Base-by-base conservation (phyloP, 2,113 vertebrate genomes). In the Hippocampus mohnikei region DNA sequence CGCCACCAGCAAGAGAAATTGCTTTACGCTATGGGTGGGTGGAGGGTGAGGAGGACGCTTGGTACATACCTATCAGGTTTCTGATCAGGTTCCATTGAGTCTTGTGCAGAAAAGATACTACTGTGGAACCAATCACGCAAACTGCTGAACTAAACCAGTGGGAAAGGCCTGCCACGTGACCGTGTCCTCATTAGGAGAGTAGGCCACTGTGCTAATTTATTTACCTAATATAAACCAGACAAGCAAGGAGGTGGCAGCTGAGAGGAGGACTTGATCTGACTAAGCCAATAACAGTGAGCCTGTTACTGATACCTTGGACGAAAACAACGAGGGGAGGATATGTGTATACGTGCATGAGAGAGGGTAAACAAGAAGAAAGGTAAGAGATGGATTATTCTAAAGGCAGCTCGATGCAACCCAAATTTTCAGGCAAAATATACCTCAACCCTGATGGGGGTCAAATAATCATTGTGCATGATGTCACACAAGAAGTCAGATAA, bases 61-160 rank as follows among this genome's bases (percentile, higher is more conserved):
- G 48, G 66, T 85, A 90, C 88, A 27, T 90, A 90, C 88, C 90
- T 62, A 70, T 73, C 69, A 69, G 42, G 50, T 46, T 79, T 70
- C 72, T 55, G 65, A 67, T 72, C 16, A 23, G 81, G 76, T 81
- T 90, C 91, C 90, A 91, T 90, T 79, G 83, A 88, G 82, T 81
- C 78, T 59, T 60, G 73, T 25, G 74, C 72, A 4, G 48, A 64
- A 68, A 66, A 85, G 81, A 84, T 84, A 87, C 90, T 79, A 61
- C 25, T 15, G 53, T 5, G 20, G 66, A 73, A 89, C 86, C 66
- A 69, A 90, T 83, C 78, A 73, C 59, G 80, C 66, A 79, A 76
- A 75, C 78, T 81, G 85, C 87, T 91, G 84, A 88, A 84, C 73
- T 81, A 87, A 89, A 90, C 84, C 75, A 8, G 69, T 77, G 69